Conservation (phyloP, 2,113 vertebrate genomes). For the Theristicus caerulescens region DNA sequence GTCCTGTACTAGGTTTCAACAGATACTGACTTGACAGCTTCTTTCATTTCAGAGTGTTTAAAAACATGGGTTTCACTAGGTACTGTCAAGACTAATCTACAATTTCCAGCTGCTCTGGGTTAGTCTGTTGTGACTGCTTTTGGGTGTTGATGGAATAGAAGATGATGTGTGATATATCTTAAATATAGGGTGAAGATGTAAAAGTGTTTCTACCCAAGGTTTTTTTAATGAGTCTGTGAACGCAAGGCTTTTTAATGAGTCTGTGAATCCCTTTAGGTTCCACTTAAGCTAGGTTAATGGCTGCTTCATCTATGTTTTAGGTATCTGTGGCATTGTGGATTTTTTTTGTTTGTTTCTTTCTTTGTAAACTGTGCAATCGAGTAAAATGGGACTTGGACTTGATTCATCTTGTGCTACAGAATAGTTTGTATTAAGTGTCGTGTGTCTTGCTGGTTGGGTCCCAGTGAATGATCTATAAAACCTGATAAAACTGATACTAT, state of each 20-base stretch:
- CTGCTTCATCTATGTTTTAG: neutral
- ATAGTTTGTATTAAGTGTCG: neutral
- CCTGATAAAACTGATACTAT: neutral
- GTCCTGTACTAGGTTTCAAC: neutral
- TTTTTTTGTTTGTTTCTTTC: neutral
- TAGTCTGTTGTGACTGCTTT: neutral
- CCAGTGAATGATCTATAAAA: neutral
- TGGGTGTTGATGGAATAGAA: neutral
- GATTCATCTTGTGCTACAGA: neutral
- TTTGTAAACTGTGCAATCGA: neutral
- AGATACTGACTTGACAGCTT: neutral
- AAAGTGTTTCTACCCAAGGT: neutral
- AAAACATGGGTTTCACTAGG: neutral
- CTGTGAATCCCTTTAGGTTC: neutral
- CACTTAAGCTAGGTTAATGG: neutral
- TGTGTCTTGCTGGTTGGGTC: neutral
- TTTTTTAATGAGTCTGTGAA: neutral
- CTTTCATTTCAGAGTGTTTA: neutral
- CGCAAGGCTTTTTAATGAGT: neutral
- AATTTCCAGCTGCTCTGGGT: neutral
- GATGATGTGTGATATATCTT: neutral
- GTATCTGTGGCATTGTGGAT: neutral
- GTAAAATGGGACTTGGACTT: neutral
- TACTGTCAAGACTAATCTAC: neutral
- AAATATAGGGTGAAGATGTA: neutral